These are phyloP conservation scores for Protophormia terraenovae DNA, from an alignment of 2,888 invertebrate genomes.

Conservation along the genomic window DNA sequence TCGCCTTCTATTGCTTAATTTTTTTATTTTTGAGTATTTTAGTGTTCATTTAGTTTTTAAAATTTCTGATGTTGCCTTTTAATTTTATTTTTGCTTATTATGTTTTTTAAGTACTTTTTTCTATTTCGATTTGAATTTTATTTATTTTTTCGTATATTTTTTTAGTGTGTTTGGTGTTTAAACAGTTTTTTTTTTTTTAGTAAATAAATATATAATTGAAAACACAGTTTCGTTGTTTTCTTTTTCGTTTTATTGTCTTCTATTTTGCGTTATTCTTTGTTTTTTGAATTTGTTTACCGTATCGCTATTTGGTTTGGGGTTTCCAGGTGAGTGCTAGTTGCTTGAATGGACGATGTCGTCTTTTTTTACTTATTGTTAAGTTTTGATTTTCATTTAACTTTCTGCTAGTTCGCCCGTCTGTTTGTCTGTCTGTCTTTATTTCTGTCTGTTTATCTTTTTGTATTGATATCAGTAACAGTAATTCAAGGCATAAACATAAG, in stretches of 20 bases:
- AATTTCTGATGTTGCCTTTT: background rate
- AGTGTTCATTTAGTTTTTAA: background rate
- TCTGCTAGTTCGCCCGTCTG: background rate
- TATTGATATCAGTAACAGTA: conserved; percentile 17
- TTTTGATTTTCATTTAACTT: conserved; percentile 4
- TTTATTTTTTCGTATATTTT: conserved; percentile 4
- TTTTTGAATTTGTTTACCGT: conserved; percentile 4
- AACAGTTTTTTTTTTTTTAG: conserved; percentile 16
- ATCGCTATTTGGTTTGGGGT: conserved; percentile 40
- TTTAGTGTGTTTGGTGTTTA: conserved; percentile 5
- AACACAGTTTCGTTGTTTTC: conserved; percentile 31
- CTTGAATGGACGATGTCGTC: conserved; percentile 29
- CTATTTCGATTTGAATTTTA: conserved; percentile 13
- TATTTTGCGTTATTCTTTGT: conserved; percentile 18
- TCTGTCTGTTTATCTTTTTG: background rate
- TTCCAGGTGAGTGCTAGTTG: conserved; percentile 40
- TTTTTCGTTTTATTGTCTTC: conserved; percentile 11
- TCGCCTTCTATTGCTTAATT: conserved; percentile 38
- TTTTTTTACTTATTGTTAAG: background rate
- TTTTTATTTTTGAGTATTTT: conserved; percentile 46
- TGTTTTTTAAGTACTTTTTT: conserved; percentile 54
- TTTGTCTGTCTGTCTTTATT: background rate
- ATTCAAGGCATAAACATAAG: conserved; percentile 17
- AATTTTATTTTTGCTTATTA: conserved; percentile 32
- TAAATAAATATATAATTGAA: conserved; percentile 48